These are phyloP conservation scores for Capreolus pygargus DNA, from an alignment of 2,113 vertebrate genomes.

Conservation along the genomic window DNA sequence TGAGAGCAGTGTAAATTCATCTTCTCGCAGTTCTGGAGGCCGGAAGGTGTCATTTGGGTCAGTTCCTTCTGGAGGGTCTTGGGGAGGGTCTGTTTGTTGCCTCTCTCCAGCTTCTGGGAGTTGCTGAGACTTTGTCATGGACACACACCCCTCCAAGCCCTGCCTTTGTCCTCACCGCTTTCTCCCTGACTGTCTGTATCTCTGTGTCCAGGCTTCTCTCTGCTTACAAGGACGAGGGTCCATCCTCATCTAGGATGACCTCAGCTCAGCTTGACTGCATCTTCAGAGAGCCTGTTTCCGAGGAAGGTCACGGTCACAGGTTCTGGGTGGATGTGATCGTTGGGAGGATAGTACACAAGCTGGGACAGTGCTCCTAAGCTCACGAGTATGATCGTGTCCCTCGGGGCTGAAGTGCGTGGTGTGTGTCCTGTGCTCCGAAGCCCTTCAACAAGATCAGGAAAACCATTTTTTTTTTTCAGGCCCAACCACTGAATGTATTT, in stretches of 20 bases:
- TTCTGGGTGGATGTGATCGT: fast-evolving
- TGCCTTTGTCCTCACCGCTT: background rate
- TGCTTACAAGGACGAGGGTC: background rate
- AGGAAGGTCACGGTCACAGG: fast-evolving
- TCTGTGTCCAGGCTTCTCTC: background rate
- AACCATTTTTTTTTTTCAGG: background rate
- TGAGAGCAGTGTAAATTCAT: fast-evolving
- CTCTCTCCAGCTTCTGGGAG: background rate
- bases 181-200: background rate
- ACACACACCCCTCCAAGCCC: too few species aligned
- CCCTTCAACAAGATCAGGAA: background rate
- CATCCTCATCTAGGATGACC: background rate
- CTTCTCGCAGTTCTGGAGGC: background rate
- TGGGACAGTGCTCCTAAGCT: fast-evolving
- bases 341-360: fast-evolving
- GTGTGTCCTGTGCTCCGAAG: fast-evolving
- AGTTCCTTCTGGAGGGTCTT: background rate
- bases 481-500: background rate
- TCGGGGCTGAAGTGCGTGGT: fast-evolving
- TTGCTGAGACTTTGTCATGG: fast-evolving
- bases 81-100: background rate
- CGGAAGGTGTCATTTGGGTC: fast-evolving
- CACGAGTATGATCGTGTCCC: fast-evolving
- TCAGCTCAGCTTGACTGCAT: background rate
- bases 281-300: background rate